Percentiles rank a stretch among this genome's conserved stretches.
These are phyloP conservation scores for Drosophila pseudotakahashii DNA, from an alignment of 2,888 invertebrate genomes.

Conservation along the genomic window DNA sequence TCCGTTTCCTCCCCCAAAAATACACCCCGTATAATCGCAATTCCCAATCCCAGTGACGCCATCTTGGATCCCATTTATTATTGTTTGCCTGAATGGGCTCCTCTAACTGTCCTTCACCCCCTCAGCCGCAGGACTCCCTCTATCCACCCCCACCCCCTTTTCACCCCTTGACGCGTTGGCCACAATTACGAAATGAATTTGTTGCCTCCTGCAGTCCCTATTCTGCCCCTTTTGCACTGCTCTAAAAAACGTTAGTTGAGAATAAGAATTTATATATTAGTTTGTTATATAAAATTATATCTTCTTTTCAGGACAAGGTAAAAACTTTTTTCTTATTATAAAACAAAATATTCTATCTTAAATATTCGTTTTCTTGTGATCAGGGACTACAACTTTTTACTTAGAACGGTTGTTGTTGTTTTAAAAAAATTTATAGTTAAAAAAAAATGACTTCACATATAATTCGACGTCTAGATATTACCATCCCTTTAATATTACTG, in stretches of 20 bases:
- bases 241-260: neutral
- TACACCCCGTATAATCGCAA: conserved; percentile 18
- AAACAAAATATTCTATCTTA: no score
- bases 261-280: no score
- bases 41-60: conserved; percentile 39
- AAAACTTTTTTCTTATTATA: no score
- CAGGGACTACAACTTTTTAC: no score
- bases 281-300: no score
- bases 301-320: no score
- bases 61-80: conserved; percentile 47
- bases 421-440: no score
- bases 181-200: conserved; percentile 83
- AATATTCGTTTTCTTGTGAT: no score
- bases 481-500: no score
- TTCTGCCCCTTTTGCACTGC: conserved; percentile 21
- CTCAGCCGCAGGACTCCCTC: conserved; percentile 6
- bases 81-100: conserved; percentile 47
- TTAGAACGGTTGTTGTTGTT: no score
- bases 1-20: neutral
- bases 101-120: conserved; percentile 17
- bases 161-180: conserved; percentile 69
- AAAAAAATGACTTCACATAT: no score
- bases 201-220: conserved; percentile 55
- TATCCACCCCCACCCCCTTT: conserved; percentile 45
- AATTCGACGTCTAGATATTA: no score